Conservation (phyloP, 2,888 invertebrate genomes). For the Esperia sulphurella region DNA sequence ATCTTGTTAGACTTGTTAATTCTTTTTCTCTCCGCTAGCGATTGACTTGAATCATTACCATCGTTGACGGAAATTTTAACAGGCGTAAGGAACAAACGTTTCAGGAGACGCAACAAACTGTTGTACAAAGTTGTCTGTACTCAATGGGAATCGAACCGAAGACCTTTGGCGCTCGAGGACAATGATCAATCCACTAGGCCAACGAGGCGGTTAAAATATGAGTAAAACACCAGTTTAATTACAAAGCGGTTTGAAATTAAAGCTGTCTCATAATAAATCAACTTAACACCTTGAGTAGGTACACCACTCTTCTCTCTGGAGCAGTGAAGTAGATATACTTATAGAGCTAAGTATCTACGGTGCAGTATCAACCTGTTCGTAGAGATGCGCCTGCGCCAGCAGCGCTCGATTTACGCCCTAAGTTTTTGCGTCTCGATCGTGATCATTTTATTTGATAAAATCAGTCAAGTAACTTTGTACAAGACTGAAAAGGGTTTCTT, state of each 20-base stretch:
- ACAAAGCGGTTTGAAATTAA: background rate
- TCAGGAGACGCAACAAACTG: too few species aligned
- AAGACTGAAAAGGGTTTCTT: background rate
- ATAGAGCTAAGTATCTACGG: background rate
- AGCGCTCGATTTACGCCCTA: background rate
- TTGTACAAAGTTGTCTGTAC: too few species aligned
- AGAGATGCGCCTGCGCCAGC: background rate
- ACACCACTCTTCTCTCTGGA: background rate
- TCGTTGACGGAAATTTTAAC: too few species aligned
- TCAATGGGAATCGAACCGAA: too few species aligned
- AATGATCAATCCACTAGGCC: too few species aligned
- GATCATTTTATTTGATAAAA: slow-evolving; percentile 6
- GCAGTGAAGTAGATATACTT: background rate
- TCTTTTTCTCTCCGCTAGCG: too few species aligned
- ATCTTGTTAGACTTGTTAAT: background rate
- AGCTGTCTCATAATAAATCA: background rate
- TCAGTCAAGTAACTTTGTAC: background rate
- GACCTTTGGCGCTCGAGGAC: too few species aligned
- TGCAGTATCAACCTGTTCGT: background rate
- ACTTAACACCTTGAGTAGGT: background rate
- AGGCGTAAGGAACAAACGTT: too few species aligned
- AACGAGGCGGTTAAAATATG: background rate
- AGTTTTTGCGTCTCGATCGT: slow-evolving; percentile 5
- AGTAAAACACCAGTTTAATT: background rate
- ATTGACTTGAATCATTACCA: too few species aligned